Percentiles rank a stretch among this genome's conserved stretches.
Evolutionary conservation across 2,797 vertebrate genomes (phyloP).

Genomic region (Anomalospiza imberbis): DNA sequence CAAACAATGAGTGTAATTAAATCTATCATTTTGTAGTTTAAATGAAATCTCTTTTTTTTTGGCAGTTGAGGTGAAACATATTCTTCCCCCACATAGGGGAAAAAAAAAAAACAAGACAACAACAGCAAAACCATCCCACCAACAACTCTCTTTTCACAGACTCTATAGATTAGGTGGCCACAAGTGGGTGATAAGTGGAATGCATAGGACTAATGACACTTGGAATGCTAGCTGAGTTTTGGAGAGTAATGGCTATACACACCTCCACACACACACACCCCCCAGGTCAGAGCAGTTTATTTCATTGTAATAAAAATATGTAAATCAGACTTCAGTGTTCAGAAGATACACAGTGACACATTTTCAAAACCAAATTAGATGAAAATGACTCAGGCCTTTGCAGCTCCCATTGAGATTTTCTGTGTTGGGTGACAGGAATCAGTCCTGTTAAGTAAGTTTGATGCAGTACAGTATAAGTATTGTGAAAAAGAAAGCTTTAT

Average conservation of each 20-base stretch:
- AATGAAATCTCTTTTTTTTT: background rate
- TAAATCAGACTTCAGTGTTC: background rate
- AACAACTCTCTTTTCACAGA: background rate
- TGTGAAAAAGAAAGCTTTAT: background rate
- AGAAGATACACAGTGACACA: background rate
- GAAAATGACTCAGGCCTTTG: background rate
- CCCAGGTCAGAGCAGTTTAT: background rate
- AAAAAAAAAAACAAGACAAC: background rate
- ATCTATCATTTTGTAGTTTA: background rate
- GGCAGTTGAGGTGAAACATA: background rate
- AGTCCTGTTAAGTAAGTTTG: background rate
- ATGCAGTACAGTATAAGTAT: background rate
- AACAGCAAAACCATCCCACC: background rate
- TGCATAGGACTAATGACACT: background rate
- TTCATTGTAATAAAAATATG: background rate
- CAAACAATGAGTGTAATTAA: background rate
- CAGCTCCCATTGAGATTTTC: background rate
- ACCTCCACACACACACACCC: too few species aligned
- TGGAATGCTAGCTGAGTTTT: background rate
- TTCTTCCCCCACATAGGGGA: background rate
- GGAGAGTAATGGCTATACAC: background rate
- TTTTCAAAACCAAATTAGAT: background rate
- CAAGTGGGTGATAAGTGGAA: background rate
- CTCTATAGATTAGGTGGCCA: background rate
- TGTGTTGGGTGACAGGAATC: background rate